Conservation (phyloP, 1,140 invertebrate species). For the Agrilus planipennis region DNA sequence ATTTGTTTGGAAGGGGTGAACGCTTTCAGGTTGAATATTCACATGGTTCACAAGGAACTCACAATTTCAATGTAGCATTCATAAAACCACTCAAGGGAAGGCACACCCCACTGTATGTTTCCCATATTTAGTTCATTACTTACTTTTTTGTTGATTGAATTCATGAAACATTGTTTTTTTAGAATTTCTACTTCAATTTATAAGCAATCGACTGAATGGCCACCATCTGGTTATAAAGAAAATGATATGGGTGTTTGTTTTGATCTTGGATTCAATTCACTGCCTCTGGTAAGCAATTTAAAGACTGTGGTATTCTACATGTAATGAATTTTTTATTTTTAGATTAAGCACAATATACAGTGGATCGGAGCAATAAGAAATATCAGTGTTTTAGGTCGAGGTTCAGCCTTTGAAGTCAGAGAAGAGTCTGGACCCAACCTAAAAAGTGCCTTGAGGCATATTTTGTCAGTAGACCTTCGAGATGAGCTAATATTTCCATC, state of each 20-base stretch:
- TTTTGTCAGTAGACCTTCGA: slow-evolving; percentile 62
- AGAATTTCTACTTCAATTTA: slow-evolving; percentile 57
- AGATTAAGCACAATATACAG: slow-evolving; percentile 54
- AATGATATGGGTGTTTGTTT: slow-evolving; percentile 50
- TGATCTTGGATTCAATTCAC: slow-evolving; percentile 52
- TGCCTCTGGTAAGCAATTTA: slow-evolving; percentile 34
- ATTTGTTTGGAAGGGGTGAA: slow-evolving; percentile 74
- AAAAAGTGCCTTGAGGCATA: slow-evolving; percentile 73
- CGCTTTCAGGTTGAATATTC: slow-evolving; percentile 62
- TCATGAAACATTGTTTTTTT: too few species aligned
- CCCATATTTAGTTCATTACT: slow-evolving; percentile 17
- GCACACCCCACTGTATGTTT: slow-evolving; percentile 43
- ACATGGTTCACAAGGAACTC: slow-evolving; percentile 56
- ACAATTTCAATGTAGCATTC: slow-evolving; percentile 58
- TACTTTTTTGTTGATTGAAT: too few species aligned
- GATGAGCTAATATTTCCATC: slow-evolving; percentile 69
- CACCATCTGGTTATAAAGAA: slow-evolving; percentile 67
- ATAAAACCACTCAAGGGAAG: slow-evolving; percentile 59
- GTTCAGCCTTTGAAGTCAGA: slow-evolving; percentile 62
- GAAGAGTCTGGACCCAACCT: slow-evolving; percentile 75
- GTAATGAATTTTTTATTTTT: neutral
- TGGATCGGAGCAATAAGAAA: slow-evolving; percentile 75
- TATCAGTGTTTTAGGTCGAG: slow-evolving; percentile 46
- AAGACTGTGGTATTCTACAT: too few species aligned
- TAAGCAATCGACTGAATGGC: slow-evolving; percentile 59